Evolutionary conservation across 2,888 invertebrate genomes (phyloP), one percentile per base, ranked within the genome.

Genomic region (Epinotia ramella): DNA sequence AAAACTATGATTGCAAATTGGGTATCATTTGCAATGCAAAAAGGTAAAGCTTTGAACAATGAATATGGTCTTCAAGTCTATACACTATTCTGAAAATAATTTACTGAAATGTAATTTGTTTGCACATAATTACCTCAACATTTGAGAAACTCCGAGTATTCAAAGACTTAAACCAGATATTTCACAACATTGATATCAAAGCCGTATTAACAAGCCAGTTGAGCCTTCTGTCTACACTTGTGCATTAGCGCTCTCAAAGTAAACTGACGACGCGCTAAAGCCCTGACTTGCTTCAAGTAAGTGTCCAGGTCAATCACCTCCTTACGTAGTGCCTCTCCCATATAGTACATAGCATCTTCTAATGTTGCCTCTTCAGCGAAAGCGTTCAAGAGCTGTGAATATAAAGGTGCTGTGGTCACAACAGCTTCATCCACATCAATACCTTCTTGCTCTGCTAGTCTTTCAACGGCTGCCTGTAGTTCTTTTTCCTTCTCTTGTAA

Each of bases 331-430:
- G 98, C 99, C 94, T 99, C 99, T 11, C 99, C 99, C 92, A 99
- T 96, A 88, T 99, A 99, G 90, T 99, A 99, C 87, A 99, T 99
- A 78, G 99, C 98, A 95, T 99, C 99, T 95, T 99, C 99, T 71
- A 98, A 96, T 18, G 99, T 99, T 78, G 99, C 98, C 95, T 99
- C 99, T 91, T 99, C 99, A 68, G 99, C 98, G 94, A 98, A 99
- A 62, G 98, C 97, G 91, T 97, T 98, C 78, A 99, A 92, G 85
- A 99, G 96, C 97, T 99, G 99, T 92, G 98, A 98, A 87, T 99
- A 99, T 65, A 99, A 94, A 0, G 99, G 99, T 33, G 99, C 98
- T 73, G 99, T 98, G 1, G 99, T 99, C 24, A 98, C 98, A 53
- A 99, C 99, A 74, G 99, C 99, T 88, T 99, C 99, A 91, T 99